Evolutionary conservation across 2,797 vertebrate species (phyloP).

Genomic region (Botia almorhae): DNA sequence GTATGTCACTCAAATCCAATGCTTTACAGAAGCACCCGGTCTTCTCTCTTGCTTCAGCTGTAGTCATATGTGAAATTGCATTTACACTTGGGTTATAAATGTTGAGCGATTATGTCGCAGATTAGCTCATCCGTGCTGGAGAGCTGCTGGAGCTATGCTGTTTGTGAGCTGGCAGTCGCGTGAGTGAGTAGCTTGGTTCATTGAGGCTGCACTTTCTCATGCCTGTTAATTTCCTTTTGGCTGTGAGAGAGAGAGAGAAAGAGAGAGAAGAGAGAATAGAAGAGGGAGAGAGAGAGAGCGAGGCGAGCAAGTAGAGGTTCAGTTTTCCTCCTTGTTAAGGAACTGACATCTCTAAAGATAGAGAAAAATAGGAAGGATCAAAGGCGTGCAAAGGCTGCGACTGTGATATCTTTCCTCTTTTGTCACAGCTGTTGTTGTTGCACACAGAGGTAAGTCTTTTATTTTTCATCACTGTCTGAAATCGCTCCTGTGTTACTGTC

Average conservation of each 20-base stretch:
- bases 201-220: constrained; percentile 16
- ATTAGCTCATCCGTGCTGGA: background rate
- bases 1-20: background rate
- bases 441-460: constrained; percentile 24
- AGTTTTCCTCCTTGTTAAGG: constrained; percentile 21
- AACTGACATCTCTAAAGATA: constrained; percentile 57
- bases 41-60: background rate
- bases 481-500: background rate
- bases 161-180: background rate
- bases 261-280: constrained; percentile 14
- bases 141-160: background rate
- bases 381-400: constrained; percentile 14
- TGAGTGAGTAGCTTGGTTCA: constrained; percentile 22
- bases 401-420: background rate
- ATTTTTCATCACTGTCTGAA: background rate
- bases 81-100: background rate
- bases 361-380: constrained; percentile 54
- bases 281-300: constrained; percentile 29
- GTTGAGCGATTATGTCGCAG: background rate
- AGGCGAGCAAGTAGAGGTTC: too few relatives aligned
- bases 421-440: background rate
- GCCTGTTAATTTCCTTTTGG: constrained; percentile 11
- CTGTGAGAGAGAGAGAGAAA: background rate
- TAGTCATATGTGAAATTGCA: background rate
- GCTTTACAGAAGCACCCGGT: background rate